Percentiles rank a stretch among this genome's conserved stretches.
phyloP scores from a whole-genome alignment of 1,140 invertebrate species.

The Pseudobourletiella spinata region DNA sequence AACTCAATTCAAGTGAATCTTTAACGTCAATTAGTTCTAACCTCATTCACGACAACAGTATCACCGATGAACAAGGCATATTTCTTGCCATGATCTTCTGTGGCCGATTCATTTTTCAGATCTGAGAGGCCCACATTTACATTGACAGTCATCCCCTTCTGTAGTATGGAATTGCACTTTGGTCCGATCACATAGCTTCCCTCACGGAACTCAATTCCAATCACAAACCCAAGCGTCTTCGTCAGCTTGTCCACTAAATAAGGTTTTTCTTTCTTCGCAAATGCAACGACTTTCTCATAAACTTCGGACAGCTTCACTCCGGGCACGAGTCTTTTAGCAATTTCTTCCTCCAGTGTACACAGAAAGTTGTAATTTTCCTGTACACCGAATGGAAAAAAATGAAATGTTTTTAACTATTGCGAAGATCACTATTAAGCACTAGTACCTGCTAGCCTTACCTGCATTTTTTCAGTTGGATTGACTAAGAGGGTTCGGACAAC shows the following conservation, averaged over 20 bases:
- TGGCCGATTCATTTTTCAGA: conserved; percentile 69
- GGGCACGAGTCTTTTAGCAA: conserved; percentile 72
- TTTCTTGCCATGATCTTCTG: conserved; percentile 75
- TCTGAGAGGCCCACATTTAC: conserved; percentile 89
- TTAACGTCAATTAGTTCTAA: too few species aligned
- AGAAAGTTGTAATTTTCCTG: conserved; percentile 91
- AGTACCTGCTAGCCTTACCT: too few species aligned
- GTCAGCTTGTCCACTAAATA: conserved; percentile 82
- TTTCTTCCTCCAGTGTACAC: conserved; percentile 80
- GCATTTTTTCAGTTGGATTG: conserved; percentile 71
- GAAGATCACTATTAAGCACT: too few species aligned
- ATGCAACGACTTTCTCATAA: conserved; percentile 72
- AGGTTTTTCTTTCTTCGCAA: conserved; percentile 80
- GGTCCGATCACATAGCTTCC: conserved; percentile 81
- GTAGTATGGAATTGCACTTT: conserved; percentile 70
- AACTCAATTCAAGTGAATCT: not conserved
- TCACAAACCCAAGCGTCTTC: conserved; percentile 91
- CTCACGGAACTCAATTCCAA: conserved; percentile 97
- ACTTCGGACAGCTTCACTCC: conserved; percentile 79
- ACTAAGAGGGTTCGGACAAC: conserved; percentile 95
- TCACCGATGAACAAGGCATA: conserved; percentile 96
- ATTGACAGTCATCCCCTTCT: conserved; percentile 96
- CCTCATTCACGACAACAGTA: conserved; percentile 88
- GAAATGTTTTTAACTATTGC: too few species aligned
- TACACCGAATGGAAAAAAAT: conserved; percentile 37